phyloP scores from a whole-genome alignment of 2,797 vertebrate genomes.

The Scleropages formosus region DNA sequence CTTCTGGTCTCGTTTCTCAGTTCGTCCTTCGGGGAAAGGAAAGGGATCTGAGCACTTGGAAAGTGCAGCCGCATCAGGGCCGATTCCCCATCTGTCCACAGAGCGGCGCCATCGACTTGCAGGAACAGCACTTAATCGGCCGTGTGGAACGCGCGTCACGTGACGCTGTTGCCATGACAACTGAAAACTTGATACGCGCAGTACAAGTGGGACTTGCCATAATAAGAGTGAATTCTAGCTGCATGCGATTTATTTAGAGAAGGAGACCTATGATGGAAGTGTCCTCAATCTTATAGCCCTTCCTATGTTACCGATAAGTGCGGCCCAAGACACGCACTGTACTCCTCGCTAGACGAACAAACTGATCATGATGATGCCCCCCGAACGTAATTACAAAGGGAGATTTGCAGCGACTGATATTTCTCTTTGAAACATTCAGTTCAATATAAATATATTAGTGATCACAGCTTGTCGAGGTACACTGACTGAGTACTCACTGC shows the following conservation, averaged over 20 bases:
- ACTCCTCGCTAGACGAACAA: not conserved
- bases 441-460: not conserved
- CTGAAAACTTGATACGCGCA: slow-evolving; percentile 34
- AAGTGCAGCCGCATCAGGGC: too few relatives aligned
- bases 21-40: slow-evolving; percentile 70
- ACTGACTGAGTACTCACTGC: slow-evolving; percentile 76
- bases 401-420: not conserved
- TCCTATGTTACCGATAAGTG: too few relatives aligned
- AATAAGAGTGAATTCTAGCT: too few relatives aligned
- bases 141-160: slow-evolving; percentile 1
- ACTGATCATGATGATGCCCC: not conserved
- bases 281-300: too few relatives aligned
- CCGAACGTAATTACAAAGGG: not conserved
- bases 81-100: slow-evolving; percentile 16
- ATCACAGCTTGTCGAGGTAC: too few relatives aligned
- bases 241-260: not conserved
- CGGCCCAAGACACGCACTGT: too few relatives aligned
- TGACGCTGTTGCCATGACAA: slow-evolving; percentile 51
- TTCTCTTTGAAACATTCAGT: not conserved
- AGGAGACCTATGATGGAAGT: too few relatives aligned
- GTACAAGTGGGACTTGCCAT: not conserved
- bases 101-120: slow-evolving; percentile 49
- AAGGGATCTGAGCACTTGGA: too few relatives aligned
- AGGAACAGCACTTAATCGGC: too few relatives aligned
- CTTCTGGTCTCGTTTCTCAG: slow-evolving; percentile 78